Evolutionary conservation across 2,888 invertebrate genomes (phyloP).

Genomic region (Brassicogethes aeneus): DNA sequence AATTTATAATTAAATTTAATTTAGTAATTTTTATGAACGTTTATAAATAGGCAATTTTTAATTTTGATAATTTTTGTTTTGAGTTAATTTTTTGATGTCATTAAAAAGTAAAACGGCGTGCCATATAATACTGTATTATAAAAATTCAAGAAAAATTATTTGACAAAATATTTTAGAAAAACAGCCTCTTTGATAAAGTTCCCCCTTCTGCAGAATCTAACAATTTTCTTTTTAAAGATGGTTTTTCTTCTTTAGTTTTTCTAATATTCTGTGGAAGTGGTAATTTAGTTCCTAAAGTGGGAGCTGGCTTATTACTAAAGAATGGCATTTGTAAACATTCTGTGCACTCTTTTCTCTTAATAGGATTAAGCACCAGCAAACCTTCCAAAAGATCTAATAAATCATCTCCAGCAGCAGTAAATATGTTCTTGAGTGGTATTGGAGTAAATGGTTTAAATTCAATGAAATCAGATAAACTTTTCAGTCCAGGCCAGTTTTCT

Average conservation of each 20-base stretch:
- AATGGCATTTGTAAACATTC: slow-evolving; percentile 84
- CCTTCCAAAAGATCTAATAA: slow-evolving; percentile 71
- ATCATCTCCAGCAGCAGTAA: slow-evolving; percentile 92
- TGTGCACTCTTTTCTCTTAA: slow-evolving; percentile 70
- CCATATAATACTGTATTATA: too few species aligned
- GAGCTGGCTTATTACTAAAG: slow-evolving; percentile 85
- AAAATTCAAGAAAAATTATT: not conserved
- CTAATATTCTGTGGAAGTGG: slow-evolving; percentile 65
- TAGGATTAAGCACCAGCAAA: slow-evolving; percentile 74
- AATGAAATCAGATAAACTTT: slow-evolving; percentile 79
- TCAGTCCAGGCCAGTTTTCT: slow-evolving; percentile 83
- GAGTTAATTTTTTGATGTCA: too few species aligned
- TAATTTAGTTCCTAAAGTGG: slow-evolving; percentile 72
- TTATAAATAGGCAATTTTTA: too few species aligned
- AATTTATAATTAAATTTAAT: too few species aligned
- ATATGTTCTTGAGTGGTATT: slow-evolving; percentile 82
- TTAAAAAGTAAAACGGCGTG: too few species aligned
- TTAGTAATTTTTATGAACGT: too few species aligned
- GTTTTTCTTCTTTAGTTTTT: slow-evolving; percentile 53
- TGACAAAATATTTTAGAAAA: slow-evolving; percentile 47
- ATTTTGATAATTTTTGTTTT: too few species aligned
- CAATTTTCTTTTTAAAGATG: slow-evolving; percentile 68
- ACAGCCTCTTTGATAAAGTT: slow-evolving; percentile 56
- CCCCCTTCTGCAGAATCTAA: slow-evolving; percentile 62
- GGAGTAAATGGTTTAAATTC: slow-evolving; percentile 81